Base-by-base conservation (phyloP, 2,888 invertebrate genomes). In the Macrosoma leucophasiata region DNA sequence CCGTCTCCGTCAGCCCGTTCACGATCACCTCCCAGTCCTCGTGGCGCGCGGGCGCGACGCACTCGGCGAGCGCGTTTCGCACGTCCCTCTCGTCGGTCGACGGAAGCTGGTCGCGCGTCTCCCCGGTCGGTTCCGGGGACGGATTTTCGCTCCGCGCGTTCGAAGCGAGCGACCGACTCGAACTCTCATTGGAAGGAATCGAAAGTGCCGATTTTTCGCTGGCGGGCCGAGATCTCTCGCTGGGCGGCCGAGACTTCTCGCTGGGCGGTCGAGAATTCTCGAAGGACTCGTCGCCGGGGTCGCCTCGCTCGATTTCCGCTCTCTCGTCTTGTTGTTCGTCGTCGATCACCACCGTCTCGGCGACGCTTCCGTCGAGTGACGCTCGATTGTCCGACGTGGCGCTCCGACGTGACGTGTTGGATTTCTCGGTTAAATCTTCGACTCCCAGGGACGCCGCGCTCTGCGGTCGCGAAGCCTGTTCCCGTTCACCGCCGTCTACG, bases 11-110 rank as follows among this genome's bases (percentile, higher is more conserved):
- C 13, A 96, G 77, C 0, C 93, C 92, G 38, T 89, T 88, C 50
- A 95, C 88, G 21, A 90, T 90, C 3, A 88, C 85, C 66, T 95
- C 94, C 96, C 95, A 95, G 58, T 92, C 93, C 40, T 88, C 85
- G 52, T 93, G 92, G 12, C 93, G 76, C 43, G 92, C 58, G 6
- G 79, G 78, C 28, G 75, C 52, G 10, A 65, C 64, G 41, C 81
- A 77, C 42, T 77, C 82, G 1, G 74, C 63, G 19, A 82, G 66
- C 9, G 76, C 78, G 4, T 57, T 59, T 18, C 84, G 70, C 13
- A 82, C 81, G 44, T 81, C 82, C 3, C 81, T 64, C 27, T 68
- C 55, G 2, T 41, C 49, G 29, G 50, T 54, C 9, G n/a, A n/a
- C n/a, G n/a, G n/a, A n/a, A n/a, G n/a, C n/a, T n/a, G 60, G 9